Percentiles rank a stretch among this genome's conserved stretches.
These are phyloP conservation scores for Abrostola tripartita DNA, from an alignment of 2,888 invertebrate genomes.

Conservation along the genomic window DNA sequence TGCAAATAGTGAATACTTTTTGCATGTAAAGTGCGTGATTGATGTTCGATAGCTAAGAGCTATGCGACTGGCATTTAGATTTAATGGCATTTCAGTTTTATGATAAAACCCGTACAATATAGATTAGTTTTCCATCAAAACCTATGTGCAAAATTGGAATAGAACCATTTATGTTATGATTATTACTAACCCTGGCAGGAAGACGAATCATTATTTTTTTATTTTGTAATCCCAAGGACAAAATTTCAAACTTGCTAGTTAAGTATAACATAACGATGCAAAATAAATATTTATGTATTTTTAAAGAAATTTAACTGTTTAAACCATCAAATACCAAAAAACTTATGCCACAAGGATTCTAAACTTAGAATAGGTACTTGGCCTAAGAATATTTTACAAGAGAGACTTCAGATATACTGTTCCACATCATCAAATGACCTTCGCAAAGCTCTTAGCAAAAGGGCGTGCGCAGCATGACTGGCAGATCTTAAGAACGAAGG, in stretches of 20 bases:
- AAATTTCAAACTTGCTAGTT: too few relatives aligned
- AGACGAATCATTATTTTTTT: too few relatives aligned
- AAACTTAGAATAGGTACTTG: not conserved
- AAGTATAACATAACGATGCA: too few relatives aligned
- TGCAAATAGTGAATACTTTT: slow-evolving; percentile 46
- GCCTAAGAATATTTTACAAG: slow-evolving; percentile 4
- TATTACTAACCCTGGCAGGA: too few relatives aligned
- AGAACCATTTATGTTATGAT: too few relatives aligned
- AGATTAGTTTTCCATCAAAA: too few relatives aligned
- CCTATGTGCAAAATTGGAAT: too few relatives aligned
- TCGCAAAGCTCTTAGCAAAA: slow-evolving; percentile 31
- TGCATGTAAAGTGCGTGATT: slow-evolving; percentile 48
- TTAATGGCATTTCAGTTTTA: slow-evolving; percentile 27
- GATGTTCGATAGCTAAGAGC: slow-evolving; percentile 29
- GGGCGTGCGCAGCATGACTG: slow-evolving; percentile 48
- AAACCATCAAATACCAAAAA: not conserved
- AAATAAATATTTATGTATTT: not conserved
- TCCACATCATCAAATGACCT: slow-evolving; percentile 29
- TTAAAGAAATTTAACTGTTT: not conserved
- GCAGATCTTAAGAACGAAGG: slow-evolving; percentile 42
- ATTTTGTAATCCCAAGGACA: too few relatives aligned
- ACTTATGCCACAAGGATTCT: not conserved
- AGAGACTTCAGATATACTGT: slow-evolving; percentile 13
- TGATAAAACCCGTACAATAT: slow-evolving; percentile 3
- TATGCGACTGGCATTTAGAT: slow-evolving; percentile 23